These are phyloP conservation scores for Amphiprion clarkii DNA, from an alignment of 2,797 vertebrate genomes.

Conservation along the genomic window DNA sequence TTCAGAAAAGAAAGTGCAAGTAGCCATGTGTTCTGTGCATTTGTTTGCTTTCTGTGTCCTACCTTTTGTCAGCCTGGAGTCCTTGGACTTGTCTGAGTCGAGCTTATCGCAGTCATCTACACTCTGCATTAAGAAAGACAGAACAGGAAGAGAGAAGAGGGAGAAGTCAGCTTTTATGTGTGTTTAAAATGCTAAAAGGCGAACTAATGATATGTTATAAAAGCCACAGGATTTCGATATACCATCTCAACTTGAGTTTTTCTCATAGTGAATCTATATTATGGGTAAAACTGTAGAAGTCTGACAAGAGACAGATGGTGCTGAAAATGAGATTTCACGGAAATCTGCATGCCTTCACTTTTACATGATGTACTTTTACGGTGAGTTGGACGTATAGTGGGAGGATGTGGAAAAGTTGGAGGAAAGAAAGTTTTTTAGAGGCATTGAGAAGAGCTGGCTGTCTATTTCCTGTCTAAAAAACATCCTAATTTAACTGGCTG, in stretches of 20 bases:
- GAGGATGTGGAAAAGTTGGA: constrained; percentile 8
- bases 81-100: constrained; percentile 73
- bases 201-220: background rate
- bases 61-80: constrained; percentile 95
- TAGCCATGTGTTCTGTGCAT: background rate
- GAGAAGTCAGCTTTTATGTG: background rate
- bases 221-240: background rate
- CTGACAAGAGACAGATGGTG: constrained; percentile 24
- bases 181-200: background rate
- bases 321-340: constrained; percentile 30
- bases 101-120: constrained; percentile 28
- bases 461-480: background rate
- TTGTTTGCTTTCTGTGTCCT: constrained; percentile 27
- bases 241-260: constrained; percentile 5
- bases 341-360: constrained; percentile 27
- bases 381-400: constrained; percentile 12
- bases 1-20: background rate
- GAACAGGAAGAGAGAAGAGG: background rate
- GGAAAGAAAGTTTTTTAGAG: constrained; percentile 4
- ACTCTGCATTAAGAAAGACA: constrained; percentile 45
- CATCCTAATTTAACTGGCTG: background rate
- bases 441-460: background rate
- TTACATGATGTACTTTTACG: constrained; percentile 7
- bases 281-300: constrained; percentile 11
- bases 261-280: constrained; percentile 12